Base-by-base conservation (phyloP, 2,113 vertebrate species). In the Helogale parvula region DNA sequence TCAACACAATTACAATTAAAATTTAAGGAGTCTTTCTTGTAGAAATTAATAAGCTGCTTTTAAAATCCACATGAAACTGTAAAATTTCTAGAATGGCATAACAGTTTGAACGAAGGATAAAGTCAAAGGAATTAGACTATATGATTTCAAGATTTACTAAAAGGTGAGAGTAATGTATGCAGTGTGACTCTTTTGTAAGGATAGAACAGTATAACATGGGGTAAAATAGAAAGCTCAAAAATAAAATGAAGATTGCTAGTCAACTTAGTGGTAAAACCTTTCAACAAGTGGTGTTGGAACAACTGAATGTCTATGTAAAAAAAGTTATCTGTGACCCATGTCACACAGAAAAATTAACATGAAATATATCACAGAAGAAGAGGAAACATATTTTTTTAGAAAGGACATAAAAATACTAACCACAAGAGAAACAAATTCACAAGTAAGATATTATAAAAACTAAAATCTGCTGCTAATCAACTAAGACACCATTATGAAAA, bases 111-210 rank as follows among this genome's bases (percentile, higher is more conserved):
- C 45, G 41, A 83, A 81, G 14, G 41, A 47, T 71, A 72, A 86
- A 77, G 27, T 77, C 23, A 90, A 41, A 76, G 27, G 14, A 80
- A 31, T 90, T 72, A 86, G 29, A 83, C 16, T 88, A 45, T 11
- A 66, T 50, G 57, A 76, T 60, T 96, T 88, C 25, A 84, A 65
- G 41, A 31, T 41, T 95, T 88, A 71, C 50, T 60, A 71, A 96
- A 68, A 52, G 29, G 23, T 68, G 54, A 66, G 29, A 85, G 27
- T 71, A 84, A 80, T 72, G 85, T 80, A 86, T 94, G 25, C 14
- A 93, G 63, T 45, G 31, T 85, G 41, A 79, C 29, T 79, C 79
- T 88, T 71, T 45, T 7, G 13, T 71, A 35, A 31, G 16, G 4
- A 72, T 65, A 90, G 2, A 66, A 2, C 14, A 80, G 8, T 14